These are phyloP conservation scores for Plemyria rubiginata DNA, from an alignment of 2,888 invertebrate genomes.

Conservation along the genomic window DNA sequence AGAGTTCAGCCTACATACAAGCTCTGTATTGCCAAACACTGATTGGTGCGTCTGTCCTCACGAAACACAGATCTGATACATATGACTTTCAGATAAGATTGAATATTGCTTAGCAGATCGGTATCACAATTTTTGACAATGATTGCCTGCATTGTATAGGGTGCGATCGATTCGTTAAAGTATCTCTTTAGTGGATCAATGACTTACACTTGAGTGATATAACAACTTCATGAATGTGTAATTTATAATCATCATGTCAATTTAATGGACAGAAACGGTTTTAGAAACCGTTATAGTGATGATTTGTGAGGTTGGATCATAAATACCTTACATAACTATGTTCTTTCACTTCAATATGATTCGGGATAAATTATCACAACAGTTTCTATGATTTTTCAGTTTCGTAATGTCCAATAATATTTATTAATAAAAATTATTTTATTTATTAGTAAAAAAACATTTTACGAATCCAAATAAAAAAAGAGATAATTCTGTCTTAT, in stretches of 20 bases:
- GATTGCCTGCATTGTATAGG: slow-evolving; percentile 62
- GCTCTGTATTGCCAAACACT: slow-evolving; percentile 37
- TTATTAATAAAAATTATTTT: too few relatives aligned
- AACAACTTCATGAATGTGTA: slow-evolving; percentile 33
- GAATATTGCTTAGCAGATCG: slow-evolving; percentile 11
- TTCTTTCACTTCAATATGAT: background rate
- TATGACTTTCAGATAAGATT: slow-evolving; percentile 21
- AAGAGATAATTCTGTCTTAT: background rate
- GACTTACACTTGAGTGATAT: slow-evolving; percentile 34
- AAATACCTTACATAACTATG: background rate
- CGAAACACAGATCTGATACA: background rate
- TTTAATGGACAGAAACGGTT: slow-evolving; percentile 31
- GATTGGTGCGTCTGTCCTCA: background rate
- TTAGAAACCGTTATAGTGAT: slow-evolving; percentile 26
- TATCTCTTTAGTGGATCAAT: slow-evolving; percentile 40
- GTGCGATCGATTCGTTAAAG: slow-evolving; percentile 45
- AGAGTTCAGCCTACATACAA: slow-evolving; percentile 27
- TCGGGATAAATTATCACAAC: too few relatives aligned
- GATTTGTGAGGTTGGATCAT: background rate
- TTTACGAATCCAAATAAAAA: too few relatives aligned
- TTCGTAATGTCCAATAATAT: too few relatives aligned
- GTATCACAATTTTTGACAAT: slow-evolving; percentile 42
- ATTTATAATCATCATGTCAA: slow-evolving; percentile 28
- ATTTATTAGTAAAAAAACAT: too few relatives aligned
- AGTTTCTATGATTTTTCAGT: too few relatives aligned